Conservation (phyloP, 53 echinoderm and acorn worm genomes). For the Crossaster papposus region DNA sequence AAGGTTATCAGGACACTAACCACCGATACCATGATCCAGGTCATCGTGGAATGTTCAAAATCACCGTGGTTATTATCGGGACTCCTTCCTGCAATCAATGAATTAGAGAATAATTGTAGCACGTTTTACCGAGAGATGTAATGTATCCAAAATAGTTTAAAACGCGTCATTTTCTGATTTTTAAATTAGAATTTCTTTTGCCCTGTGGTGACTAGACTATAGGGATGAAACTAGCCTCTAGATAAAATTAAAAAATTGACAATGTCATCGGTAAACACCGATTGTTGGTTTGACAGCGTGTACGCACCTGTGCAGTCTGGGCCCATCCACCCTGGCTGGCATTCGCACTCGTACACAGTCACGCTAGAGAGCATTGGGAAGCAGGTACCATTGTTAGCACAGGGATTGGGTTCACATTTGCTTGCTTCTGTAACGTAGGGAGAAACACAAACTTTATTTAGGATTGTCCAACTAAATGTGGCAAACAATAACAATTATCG, state of each 20-base stretch:
- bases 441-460: neutral
- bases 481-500: neutral
- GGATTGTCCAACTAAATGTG: neutral
- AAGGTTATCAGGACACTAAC: neutral
- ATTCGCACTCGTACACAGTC: slow-evolving; percentile 15
- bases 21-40: slow-evolving; percentile 64
- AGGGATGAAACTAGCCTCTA: no score
- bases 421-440: neutral
- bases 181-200: no score
- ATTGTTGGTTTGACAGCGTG: no score
- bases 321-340: slow-evolving; percentile 31
- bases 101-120: neutral
- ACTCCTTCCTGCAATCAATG: neutral
- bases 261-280: neutral
- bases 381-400: slow-evolving; percentile 49
- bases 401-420: slow-evolving; percentile 43
- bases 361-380: neutral
- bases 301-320: slow-evolving; percentile 11
- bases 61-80: neutral
- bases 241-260: neutral
- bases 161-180: no score
- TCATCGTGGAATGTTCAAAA: slow-evolving; percentile 71
- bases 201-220: no score
- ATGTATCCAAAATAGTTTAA: no score
- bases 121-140: no score